Evolutionary conservation across 2,888 invertebrate genomes (phyloP), one percentile per base, ranked within the genome.

Genomic region (Myathropa florea): DNA sequence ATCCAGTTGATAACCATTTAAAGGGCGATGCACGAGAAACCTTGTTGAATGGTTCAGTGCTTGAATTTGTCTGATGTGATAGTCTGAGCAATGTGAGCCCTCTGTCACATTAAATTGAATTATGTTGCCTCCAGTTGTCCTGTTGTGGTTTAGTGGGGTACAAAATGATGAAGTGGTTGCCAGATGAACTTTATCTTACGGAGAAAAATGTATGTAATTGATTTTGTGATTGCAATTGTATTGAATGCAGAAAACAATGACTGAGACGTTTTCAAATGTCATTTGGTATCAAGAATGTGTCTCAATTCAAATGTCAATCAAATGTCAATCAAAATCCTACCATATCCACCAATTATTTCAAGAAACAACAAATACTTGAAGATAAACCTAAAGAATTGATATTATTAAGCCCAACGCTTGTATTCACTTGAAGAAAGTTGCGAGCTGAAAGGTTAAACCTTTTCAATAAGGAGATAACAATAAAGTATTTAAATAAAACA

Each of bases 101-200:
- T 71, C 71, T 80, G 80, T 77, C 80, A 71, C 71, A 84, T 80
- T 76, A 84, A 80, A 84, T 76, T 80, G 76, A 84, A 67, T 84
- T 80, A 84, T 84, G 75, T 75, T 67, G 36, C 63, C 68, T 80
- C 33, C 28, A 57, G 28, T 55, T 80, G 36, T 67, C n/a, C n/a
- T n/a, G 26, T 23, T 73, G 33, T 21, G 23, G 18, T 21, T 67
- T 33, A 21, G 4, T 9, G 21, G 21, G 18, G 36, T 10, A 26
- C 36, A 65, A 72, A 55, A 61, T 80, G 67, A 73, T 30, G 55
- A 24, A 73, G 67, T 46, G 18, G 7, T 46, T 18, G 18, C 7
- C 18, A 9, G 18, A 18, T 46, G 7, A 46, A 46, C 18, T n/a
- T 46, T 46, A 18, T 18, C 18, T 46, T 46, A 46, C n/a, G 7